phyloP scores from a whole-genome alignment of 2,888 invertebrate species.

The Halictus quadricinctus region DNA sequence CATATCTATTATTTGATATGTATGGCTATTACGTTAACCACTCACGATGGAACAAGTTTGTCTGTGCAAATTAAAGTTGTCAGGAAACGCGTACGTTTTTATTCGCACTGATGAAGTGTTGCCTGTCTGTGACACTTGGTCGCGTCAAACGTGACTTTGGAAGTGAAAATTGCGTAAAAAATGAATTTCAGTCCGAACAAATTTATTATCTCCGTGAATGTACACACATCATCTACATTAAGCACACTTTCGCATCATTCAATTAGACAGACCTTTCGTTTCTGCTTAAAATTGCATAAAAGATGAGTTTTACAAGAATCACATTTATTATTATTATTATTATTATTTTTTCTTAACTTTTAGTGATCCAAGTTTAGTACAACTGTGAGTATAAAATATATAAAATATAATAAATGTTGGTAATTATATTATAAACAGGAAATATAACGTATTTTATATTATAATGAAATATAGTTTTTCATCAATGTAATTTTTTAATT shows the following conservation, averaged over 20 bases:
- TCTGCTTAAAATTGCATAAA: background rate
- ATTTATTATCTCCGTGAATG: background rate
- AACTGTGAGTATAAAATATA: no score
- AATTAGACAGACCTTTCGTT: background rate
- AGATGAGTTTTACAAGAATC: background rate
- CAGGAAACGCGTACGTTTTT: slow-evolving; percentile 19
- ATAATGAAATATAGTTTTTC: no score
- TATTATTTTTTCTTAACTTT: no score
- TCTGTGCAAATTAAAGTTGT: slow-evolving; percentile 13
- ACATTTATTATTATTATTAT: no score
- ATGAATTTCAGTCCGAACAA: background rate
- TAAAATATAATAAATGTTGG: no score
- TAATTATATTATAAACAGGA: no score
- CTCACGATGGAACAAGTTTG: background rate
- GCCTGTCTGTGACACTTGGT: slow-evolving; percentile 27
- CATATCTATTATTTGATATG: background rate
- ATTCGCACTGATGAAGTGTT: slow-evolving; percentile 32
- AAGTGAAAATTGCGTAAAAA: background rate
- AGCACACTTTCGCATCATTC: background rate
- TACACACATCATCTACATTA: background rate
- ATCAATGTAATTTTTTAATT: no score
- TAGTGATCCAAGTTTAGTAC: no score
- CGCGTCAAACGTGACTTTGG: background rate
- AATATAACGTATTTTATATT: no score
- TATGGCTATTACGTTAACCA: background rate